These are phyloP conservation scores for Mesitornis unicolor DNA, from an alignment of 2,113 vertebrate genomes.

Conservation along the genomic window DNA sequence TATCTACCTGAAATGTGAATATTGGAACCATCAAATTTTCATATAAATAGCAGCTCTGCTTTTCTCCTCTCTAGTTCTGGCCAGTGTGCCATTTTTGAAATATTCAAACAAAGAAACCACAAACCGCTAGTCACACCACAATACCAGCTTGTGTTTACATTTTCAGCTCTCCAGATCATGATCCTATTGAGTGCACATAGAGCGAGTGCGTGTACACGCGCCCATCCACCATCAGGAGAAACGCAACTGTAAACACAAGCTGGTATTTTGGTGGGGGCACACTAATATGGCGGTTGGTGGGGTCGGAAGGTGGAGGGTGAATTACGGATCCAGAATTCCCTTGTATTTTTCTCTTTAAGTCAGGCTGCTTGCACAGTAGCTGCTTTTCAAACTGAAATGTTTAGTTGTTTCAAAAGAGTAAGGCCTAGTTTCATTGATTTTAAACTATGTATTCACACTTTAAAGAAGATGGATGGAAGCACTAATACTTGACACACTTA, in stretches of 20 bases:
- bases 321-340: constrained; percentile 78
- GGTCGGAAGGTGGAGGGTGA: constrained; percentile 79
- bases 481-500: background rate
- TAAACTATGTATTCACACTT: background rate
- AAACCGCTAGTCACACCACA: constrained; percentile 81
- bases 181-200: constrained; percentile 82
- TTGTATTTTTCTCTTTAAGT: constrained; percentile 78
- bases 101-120: constrained; percentile 82
- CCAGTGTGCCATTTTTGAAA: constrained; percentile 82
- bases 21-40: constrained; percentile 33
- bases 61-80: constrained; percentile 75
- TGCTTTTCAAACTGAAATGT: constrained; percentile 70
- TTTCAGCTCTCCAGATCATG: constrained; percentile 83
- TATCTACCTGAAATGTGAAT: constrained; percentile 46
- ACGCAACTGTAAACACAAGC: constrained; percentile 82
- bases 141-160: constrained; percentile 85
- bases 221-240: constrained; percentile 79
- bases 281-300: constrained; percentile 80
- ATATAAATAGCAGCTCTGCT: constrained; percentile 51
- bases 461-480: background rate
- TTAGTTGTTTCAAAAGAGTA: constrained; percentile 59
- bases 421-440: constrained; percentile 54
- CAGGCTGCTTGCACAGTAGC: constrained; percentile 71
- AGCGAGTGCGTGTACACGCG: constrained; percentile 77
- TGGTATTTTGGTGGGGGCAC: constrained; percentile 83